Evolutionary conservation across 1,140 invertebrate genomes (phyloP).

Genomic region (Oppia nitens): DNA sequence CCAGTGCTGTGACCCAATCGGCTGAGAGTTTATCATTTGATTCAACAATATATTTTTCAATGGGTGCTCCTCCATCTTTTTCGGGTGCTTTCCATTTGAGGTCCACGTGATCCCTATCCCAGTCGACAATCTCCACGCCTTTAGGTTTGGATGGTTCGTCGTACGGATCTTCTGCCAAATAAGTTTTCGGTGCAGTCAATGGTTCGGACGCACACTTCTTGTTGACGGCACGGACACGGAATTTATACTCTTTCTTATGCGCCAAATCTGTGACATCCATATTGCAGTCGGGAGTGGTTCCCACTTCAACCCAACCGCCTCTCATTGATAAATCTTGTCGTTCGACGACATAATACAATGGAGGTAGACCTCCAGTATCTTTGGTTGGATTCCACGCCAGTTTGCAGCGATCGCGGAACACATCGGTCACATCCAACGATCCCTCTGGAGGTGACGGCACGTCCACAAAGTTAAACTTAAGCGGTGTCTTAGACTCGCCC

Average conservation of each 20-base stretch:
- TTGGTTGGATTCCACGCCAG: conserved; percentile 76
- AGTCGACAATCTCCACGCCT: conserved; percentile 70
- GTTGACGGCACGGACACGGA: conserved; percentile 84
- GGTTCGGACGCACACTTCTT: conserved; percentile 58
- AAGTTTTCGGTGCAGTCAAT: conserved; percentile 59
- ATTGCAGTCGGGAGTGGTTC: conserved; percentile 40
- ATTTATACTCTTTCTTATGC: conserved; percentile 77
- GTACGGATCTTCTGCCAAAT: conserved; percentile 93
- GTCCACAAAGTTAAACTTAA: conserved; percentile 51
- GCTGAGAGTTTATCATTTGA: conserved; percentile 82
- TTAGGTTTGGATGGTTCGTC: conserved; percentile 84
- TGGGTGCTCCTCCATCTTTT: conserved; percentile 79
- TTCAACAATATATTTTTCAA: conserved; percentile 80
- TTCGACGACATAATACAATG: conserved; percentile 83
- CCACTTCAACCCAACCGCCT: conserved; percentile 67
- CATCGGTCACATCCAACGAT: conserved; percentile 66
- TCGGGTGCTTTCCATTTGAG: conserved; percentile 82
- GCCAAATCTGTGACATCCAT: conserved; percentile 72
- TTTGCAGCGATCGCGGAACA: conserved; percentile 78
- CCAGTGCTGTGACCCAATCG: conserved; percentile 42
- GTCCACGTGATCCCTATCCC: conserved; percentile 85
- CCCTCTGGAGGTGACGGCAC: conserved; percentile 68
- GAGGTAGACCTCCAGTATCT: conserved; percentile 79
- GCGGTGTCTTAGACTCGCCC: conserved; percentile 64
- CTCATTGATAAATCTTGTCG: conserved; percentile 63